phyloP scores from a whole-genome alignment of 1,140 invertebrate genomes.

The Saccostrea echinata region DNA sequence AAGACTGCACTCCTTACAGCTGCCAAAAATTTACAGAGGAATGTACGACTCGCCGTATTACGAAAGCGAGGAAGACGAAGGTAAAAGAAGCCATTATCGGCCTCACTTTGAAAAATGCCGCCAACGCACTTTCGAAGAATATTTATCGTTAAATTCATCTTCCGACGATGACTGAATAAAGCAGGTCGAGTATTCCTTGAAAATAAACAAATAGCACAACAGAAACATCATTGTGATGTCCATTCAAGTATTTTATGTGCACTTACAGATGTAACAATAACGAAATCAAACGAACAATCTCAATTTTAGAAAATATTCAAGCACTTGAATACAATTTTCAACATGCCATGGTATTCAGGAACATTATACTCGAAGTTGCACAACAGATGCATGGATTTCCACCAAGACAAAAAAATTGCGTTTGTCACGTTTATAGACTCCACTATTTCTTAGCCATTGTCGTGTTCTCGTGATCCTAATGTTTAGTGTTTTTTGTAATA shows the following conservation, averaged over 20 bases:
- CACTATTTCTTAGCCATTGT: neutral
- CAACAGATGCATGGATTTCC: neutral
- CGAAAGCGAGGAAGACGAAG: neutral
- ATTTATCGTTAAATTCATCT: neutral
- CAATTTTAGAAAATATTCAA: too few relatives aligned
- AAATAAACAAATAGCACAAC: too few relatives aligned
- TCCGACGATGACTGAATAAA: neutral
- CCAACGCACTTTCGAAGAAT: neutral
- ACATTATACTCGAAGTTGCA: neutral
- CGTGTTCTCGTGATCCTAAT: neutral
- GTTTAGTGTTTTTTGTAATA: neutral
- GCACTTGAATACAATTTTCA: too few relatives aligned
- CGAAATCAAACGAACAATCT: too few relatives aligned
- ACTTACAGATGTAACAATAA: too few relatives aligned
- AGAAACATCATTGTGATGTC: too few relatives aligned
- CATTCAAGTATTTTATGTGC: too few relatives aligned
- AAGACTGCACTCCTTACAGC: neutral
- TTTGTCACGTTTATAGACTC: too few relatives aligned
- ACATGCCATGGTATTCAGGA: too few relatives aligned
- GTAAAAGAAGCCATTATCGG: slow-evolving; percentile 8
- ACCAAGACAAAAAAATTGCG: neutral
- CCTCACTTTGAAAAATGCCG: slow-evolving; percentile 13
- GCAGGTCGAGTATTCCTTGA: neutral
- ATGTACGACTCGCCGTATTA: slow-evolving; percentile 7
- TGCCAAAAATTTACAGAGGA: slow-evolving; percentile 22